Conservation (phyloP, 2,888 invertebrate species). For the Anodontia alba region DNA sequence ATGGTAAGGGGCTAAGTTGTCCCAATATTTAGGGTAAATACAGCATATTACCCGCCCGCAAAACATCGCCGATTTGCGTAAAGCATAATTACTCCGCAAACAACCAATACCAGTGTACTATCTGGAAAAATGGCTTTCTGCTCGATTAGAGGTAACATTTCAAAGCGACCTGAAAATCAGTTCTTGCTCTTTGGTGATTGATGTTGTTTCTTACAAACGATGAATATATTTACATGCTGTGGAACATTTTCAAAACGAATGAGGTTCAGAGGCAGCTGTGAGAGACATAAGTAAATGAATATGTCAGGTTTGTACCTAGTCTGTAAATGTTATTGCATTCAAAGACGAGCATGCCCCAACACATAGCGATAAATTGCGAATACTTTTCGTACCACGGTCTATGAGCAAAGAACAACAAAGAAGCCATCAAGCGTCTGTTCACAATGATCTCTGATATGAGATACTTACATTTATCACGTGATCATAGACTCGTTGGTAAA, state of each 20-base stretch:
- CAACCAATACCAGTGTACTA: background rate
- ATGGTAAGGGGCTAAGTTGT: no score
- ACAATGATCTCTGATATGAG: slow-evolving; percentile 1
- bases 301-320: slow-evolving; percentile 7
- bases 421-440: slow-evolving; percentile 34
- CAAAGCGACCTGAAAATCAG: background rate
- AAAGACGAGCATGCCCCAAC: background rate
- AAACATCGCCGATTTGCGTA: background rate
- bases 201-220: background rate
- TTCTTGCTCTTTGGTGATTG: background rate
- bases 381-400: slow-evolving; percentile 28
- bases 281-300: slow-evolving; percentile 12
- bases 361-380: slow-evolving; percentile 60
- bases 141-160: slow-evolving; percentile 1
- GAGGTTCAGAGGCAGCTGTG: background rate
- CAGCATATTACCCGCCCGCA: no score
- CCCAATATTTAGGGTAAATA: no score
- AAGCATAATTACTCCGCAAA: background rate
- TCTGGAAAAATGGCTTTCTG: slow-evolving; percentile 9
- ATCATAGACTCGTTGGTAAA: slow-evolving; percentile 7
- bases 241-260: background rate
- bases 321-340: slow-evolving; percentile 20
- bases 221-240: background rate
- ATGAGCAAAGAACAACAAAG: slow-evolving; percentile 62
- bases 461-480: slow-evolving; percentile 9